These are phyloP conservation scores for Nymphicus hollandicus DNA, from an alignment of 2,113 vertebrate genomes.

Conservation along the genomic window DNA sequence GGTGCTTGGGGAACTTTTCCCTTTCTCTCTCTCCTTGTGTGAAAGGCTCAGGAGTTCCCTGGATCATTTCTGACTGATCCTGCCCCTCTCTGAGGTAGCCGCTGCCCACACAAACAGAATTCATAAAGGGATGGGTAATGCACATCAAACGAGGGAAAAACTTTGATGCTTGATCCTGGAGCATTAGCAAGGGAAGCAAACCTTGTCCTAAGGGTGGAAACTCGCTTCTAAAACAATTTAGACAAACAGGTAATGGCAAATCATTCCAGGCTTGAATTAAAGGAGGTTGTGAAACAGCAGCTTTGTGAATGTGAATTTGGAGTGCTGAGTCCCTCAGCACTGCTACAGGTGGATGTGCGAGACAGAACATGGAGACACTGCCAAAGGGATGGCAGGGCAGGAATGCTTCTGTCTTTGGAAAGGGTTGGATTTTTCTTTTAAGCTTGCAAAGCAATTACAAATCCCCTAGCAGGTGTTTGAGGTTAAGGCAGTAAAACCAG, in stretches of 20 bases:
- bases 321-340: background rate
- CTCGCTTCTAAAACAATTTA: background rate
- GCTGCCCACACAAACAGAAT: background rate
- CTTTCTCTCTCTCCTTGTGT: background rate
- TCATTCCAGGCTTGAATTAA: background rate
- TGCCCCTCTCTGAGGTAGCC: background rate
- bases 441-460: background rate
- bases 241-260: background rate
- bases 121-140: accelerated
- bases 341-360: background rate
- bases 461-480: background rate
- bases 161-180: background rate
- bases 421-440: background rate
- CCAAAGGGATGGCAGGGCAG: background rate
- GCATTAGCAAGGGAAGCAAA: background rate
- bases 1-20: background rate
- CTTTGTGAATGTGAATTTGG: background rate
- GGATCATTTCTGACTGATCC: background rate
- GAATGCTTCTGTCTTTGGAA: background rate
- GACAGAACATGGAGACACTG: background rate
- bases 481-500: background rate
- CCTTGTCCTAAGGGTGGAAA: background rate
- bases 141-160: background rate
- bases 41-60: background rate
- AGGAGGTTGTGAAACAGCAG: background rate